Percentiles rank a stretch among this genome's conserved stretches.
These are phyloP conservation scores for Drosophila orosa DNA, from an alignment of 1,140 invertebrate species.

Conservation along the genomic window DNA sequence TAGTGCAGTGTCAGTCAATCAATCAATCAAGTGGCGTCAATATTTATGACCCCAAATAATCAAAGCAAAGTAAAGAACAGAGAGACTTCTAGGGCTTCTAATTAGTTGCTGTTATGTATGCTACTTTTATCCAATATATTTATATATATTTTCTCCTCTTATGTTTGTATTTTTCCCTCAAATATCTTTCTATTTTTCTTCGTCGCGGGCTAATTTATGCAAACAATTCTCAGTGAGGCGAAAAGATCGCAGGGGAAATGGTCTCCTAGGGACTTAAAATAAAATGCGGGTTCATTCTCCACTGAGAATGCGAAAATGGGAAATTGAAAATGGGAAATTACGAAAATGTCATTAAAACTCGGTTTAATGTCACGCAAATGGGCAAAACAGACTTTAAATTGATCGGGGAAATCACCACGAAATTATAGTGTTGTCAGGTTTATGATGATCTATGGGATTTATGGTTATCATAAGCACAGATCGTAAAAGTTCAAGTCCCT, in stretches of 20 bases:
- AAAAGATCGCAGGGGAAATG: slow-evolving; percentile 19
- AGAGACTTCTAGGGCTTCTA: slow-evolving; percentile 50
- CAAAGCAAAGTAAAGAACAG: slow-evolving; percentile 40
- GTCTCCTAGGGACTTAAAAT: slow-evolving; percentile 24
- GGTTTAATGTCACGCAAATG: slow-evolving; percentile 37
- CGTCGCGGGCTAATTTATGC: slow-evolving; percentile 70
- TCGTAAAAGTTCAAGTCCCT: slow-evolving; percentile 24
- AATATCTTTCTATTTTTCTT: slow-evolving; percentile 38
- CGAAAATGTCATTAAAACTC: slow-evolving; percentile 22
- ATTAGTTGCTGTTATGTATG: slow-evolving; percentile 64
- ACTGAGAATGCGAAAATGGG: slow-evolving; percentile 54
- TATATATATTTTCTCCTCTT: slow-evolving; percentile 25
- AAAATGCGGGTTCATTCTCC: slow-evolving; percentile 16
- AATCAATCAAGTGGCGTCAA: slow-evolving; percentile 78
- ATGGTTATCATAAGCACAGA: slow-evolving; percentile 27
- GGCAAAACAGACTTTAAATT: slow-evolving; percentile 28
- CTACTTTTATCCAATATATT: slow-evolving; percentile 8
- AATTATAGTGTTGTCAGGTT: slow-evolving; percentile 34
- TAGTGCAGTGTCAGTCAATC: slow-evolving; percentile 55
- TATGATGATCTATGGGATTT: slow-evolving; percentile 37
- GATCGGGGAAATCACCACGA: slow-evolving; percentile 25
- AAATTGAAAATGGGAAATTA: slow-evolving; percentile 16
- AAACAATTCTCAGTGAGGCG: slow-evolving; percentile 75
- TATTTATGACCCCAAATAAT: slow-evolving; percentile 79
- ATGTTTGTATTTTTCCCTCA: slow-evolving; percentile 56